phyloP scores from a whole-genome alignment of 2,888 invertebrate species.

The Athalia cordata region DNA sequence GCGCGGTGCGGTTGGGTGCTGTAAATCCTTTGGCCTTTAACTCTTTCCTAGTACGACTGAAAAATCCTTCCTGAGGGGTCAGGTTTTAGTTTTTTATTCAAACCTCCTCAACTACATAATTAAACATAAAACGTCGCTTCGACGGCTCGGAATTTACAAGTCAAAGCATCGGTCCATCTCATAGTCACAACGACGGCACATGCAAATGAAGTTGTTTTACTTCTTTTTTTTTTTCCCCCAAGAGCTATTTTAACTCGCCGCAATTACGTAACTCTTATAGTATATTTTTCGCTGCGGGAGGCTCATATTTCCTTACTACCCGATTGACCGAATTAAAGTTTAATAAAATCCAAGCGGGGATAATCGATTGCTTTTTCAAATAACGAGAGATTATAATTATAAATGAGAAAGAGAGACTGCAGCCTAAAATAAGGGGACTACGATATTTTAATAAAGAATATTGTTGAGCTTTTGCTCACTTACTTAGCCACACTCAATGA shows the following conservation, averaged over 20 bases:
- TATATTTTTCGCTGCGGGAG: too few relatives aligned
- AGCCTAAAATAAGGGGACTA: constrained; percentile 45
- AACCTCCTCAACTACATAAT: too few relatives aligned
- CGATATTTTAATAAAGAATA: constrained; percentile 70
- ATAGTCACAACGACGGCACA: too few relatives aligned
- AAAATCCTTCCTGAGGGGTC: background rate
- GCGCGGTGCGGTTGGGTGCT: background rate
- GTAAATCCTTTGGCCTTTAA: constrained; percentile 12
- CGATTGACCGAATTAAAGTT: constrained; percentile 27
- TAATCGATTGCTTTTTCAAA: background rate
- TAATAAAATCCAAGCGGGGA: constrained; percentile 28
- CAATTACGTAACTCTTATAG: too few relatives aligned
- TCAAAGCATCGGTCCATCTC: too few relatives aligned
- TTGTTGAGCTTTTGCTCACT: constrained; percentile 62
- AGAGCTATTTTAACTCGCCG: background rate
- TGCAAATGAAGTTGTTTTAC: background rate
- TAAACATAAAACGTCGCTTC: too few relatives aligned
- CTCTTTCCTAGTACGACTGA: background rate
- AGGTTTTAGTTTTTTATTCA: too few relatives aligned
- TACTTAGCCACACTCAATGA: constrained; percentile 67
- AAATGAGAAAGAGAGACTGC: constrained; percentile 15
- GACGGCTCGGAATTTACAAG: too few relatives aligned
- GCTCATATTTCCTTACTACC: too few relatives aligned
- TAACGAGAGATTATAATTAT: background rate
- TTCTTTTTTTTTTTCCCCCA: background rate